Conservation (phyloP, 2,888 invertebrate genomes). For the Alentia gelatinosa region DNA sequence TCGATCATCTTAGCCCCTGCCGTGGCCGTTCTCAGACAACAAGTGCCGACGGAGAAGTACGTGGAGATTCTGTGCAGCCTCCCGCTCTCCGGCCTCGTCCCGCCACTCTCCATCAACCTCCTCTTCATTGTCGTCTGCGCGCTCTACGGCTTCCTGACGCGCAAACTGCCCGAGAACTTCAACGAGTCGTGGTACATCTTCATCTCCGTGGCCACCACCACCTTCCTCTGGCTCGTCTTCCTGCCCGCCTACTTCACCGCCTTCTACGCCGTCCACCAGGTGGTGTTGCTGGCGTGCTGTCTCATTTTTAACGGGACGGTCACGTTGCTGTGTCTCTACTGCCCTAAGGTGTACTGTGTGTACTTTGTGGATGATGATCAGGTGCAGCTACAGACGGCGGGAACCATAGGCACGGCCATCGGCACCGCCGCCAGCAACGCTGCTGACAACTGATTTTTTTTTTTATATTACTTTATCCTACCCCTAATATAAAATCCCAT, state of each 20-base stretch:
- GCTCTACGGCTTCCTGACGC: slow-evolving; percentile 59
- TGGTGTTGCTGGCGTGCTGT: neutral
- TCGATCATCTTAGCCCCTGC: neutral
- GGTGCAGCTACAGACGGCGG: slow-evolving; percentile 21
- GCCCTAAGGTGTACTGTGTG: slow-evolving; percentile 23
- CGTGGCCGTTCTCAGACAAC: neutral
- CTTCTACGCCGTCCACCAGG: slow-evolving; percentile 60
- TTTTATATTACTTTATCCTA: too few species aligned
- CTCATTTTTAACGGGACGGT: slow-evolving; percentile 21
- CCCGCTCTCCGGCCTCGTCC: slow-evolving; percentile 66
- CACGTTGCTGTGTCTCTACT: slow-evolving; percentile 12
- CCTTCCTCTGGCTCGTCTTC: slow-evolving; percentile 63
- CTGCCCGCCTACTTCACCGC: slow-evolving; percentile 61
- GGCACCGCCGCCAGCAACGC: neutral
- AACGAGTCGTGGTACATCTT: slow-evolving; percentile 65
- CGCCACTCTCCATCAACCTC: slow-evolving; percentile 66
- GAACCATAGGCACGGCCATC: neutral
- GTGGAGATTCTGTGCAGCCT: slow-evolving; percentile 70
- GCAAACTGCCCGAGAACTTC: slow-evolving; percentile 64
- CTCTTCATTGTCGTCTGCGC: slow-evolving; percentile 59
- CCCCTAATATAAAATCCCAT: too few species aligned
- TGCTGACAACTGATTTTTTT: too few species aligned
- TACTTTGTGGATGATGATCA: slow-evolving; percentile 15
- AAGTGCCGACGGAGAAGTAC: slow-evolving; percentile 65
- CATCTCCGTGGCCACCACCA: slow-evolving; percentile 61